phyloP scores from a whole-genome alignment of 2,888 invertebrate genomes.

The Tinea pellionella region DNA sequence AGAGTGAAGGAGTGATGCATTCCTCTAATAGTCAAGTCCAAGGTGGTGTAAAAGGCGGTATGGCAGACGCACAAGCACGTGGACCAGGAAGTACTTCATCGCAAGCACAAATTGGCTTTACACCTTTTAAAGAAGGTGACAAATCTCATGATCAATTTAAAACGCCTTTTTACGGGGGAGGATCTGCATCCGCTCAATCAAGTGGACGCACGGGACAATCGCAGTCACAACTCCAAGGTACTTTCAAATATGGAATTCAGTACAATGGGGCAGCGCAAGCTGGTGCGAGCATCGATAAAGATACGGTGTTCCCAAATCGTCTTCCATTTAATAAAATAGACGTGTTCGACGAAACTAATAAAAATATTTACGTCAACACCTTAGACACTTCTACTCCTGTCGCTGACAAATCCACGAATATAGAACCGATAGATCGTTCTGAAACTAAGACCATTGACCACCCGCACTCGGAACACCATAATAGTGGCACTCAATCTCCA shows the following conservation, averaged over 20 bases:
- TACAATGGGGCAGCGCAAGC: constrained; percentile 87
- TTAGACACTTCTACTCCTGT: constrained; percentile 18
- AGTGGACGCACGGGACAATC: constrained; percentile 81
- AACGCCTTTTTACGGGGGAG: constrained; percentile 78
- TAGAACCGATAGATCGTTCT: constrained; percentile 27
- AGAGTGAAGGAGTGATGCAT: constrained; percentile 79
- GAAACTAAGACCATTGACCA: constrained; percentile 35
- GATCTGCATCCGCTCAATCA: constrained; percentile 83
- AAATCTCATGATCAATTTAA: constrained; percentile 57
- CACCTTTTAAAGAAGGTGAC: constrained; percentile 76
- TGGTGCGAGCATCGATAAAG: constrained; percentile 77
- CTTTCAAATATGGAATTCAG: constrained; percentile 80
- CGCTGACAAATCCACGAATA: background rate
- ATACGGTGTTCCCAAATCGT: constrained; percentile 51
- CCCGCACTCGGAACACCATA: constrained; percentile 52
- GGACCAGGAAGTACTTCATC: constrained; percentile 88
- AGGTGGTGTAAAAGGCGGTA: constrained; percentile 83
- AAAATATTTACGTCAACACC: constrained; percentile 42
- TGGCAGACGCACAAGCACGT: constrained; percentile 87
- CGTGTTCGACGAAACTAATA: constrained; percentile 49
- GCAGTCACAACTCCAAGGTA: constrained; percentile 85
- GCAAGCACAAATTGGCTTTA: constrained; percentile 89
- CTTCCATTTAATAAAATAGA: constrained; percentile 54
- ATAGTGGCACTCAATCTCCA: constrained; percentile 26
- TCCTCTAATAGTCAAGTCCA: constrained; percentile 85